Conservation (phyloP, 2,888 invertebrate species). For the Chalcosyrphus nemorum region DNA sequence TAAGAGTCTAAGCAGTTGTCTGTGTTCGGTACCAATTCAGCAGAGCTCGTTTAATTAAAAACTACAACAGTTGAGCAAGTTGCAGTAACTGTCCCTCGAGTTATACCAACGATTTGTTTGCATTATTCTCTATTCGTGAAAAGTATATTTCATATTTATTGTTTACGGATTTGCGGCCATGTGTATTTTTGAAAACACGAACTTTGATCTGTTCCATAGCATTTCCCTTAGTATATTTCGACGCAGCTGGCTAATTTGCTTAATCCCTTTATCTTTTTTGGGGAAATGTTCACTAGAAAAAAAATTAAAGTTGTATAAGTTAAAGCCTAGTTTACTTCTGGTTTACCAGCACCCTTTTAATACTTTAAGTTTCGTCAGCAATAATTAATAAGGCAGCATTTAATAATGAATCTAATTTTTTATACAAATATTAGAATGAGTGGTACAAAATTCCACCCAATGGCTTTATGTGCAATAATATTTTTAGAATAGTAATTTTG, state of each 20-base stretch:
- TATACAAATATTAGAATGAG: background rate
- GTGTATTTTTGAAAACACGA: no score
- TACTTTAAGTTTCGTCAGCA: background rate
- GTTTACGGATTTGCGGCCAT: no score
- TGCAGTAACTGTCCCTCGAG: no score
- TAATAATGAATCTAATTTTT: background rate
- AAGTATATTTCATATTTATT: no score
- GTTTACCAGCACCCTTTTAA: constrained; percentile 6
- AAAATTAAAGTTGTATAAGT: background rate
- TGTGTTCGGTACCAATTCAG: no score
- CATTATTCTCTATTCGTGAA: no score
- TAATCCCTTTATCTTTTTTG: background rate
- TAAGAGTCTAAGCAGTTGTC: no score
- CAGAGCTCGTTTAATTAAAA: no score
- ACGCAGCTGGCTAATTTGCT: background rate
- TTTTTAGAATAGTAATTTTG: constrained; percentile 24
- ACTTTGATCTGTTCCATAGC: no score
- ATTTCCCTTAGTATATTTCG: no score
- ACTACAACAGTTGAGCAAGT: no score
- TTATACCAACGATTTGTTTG: no score
- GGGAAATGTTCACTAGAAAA: constrained; percentile 30
- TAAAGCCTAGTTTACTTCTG: constrained; percentile 13
- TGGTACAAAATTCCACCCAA: background rate
- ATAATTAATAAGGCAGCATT: background rate
- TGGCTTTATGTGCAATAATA: constrained; percentile 43